Evolutionary conservation across 2,888 invertebrate species (phyloP).

Genomic region (Apotomis capreana): DNA sequence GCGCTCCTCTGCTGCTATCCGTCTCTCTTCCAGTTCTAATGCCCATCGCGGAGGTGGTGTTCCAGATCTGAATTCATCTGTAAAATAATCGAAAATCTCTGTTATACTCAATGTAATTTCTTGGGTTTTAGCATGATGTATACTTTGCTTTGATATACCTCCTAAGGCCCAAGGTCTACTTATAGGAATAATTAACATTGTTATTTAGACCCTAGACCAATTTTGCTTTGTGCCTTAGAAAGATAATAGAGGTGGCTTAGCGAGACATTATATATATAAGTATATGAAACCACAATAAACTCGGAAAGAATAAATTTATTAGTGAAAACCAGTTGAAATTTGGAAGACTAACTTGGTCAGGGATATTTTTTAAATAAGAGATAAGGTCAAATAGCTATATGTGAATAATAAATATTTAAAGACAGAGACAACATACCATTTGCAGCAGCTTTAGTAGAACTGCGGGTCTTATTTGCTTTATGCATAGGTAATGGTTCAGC

Average conservation of each 20-base stretch:
- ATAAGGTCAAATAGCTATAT: neutral
- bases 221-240: too few species aligned
- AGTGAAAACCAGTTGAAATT: too few species aligned
- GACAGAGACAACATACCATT: conserved; percentile 42
- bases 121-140: neutral
- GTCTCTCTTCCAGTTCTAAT: conserved; percentile 68
- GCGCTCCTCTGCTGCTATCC: conserved; percentile 70
- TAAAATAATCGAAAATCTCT: neutral
- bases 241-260: too few species aligned
- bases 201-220: too few species aligned
- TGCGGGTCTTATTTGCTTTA: conserved; percentile 16
- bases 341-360: too few species aligned
- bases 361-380: too few species aligned
- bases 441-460: conserved; percentile 28
- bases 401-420: neutral
- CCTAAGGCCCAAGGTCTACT: too few species aligned
- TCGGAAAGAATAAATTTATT: too few species aligned
- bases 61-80: conserved; percentile 55
- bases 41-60: conserved; percentile 75
- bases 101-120: conserved; percentile 12
- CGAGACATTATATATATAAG: too few species aligned
- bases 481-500: conserved; percentile 21
- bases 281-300: too few species aligned
- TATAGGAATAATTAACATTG: too few species aligned
- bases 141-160: too few species aligned